These are phyloP conservation scores for Dasypogon diadema DNA, from an alignment of 2,888 invertebrate species.

Conservation along the genomic window DNA sequence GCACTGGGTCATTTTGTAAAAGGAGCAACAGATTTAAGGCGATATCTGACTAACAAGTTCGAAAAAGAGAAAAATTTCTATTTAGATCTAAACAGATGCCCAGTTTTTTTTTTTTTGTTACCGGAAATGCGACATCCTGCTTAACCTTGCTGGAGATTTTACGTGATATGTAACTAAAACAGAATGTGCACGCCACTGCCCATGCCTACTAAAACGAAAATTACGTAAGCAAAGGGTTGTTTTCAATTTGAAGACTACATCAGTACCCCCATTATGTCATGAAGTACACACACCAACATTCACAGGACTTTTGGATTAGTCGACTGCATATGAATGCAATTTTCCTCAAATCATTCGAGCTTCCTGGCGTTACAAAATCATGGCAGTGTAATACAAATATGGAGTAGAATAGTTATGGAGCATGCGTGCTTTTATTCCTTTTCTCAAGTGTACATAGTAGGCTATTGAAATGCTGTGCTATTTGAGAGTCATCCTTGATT, in stretches of 20 bases:
- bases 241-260: not conserved
- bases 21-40: not conserved
- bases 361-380: not conserved
- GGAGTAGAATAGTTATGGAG: conserved; percentile 4
- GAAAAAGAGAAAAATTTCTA: not conserved
- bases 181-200: not conserved
- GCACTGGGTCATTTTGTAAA: conserved; percentile 24
- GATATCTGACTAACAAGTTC: not conserved
- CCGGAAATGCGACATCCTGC: not conserved
- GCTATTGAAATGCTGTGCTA: too few species aligned
- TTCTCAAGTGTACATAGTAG: too few species aligned
- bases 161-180: too few species aligned
- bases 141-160: too few species aligned
- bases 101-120: too few species aligned
- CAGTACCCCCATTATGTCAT: not conserved
- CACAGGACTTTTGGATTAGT: not conserved
- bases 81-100: not conserved
- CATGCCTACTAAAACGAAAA: not conserved
- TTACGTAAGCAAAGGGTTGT: conserved; percentile 15
- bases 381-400: not conserved
- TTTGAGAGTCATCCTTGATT: too few species aligned
- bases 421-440: conserved; percentile 12
- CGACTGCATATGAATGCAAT: conserved; percentile 32
- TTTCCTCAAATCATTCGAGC: not conserved
- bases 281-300: not conserved